Evolutionary conservation across 2,797 vertebrate genomes (phyloP), one percentile per base, ranked within the genome.

Genomic region (Trachurus trachurus): DNA sequence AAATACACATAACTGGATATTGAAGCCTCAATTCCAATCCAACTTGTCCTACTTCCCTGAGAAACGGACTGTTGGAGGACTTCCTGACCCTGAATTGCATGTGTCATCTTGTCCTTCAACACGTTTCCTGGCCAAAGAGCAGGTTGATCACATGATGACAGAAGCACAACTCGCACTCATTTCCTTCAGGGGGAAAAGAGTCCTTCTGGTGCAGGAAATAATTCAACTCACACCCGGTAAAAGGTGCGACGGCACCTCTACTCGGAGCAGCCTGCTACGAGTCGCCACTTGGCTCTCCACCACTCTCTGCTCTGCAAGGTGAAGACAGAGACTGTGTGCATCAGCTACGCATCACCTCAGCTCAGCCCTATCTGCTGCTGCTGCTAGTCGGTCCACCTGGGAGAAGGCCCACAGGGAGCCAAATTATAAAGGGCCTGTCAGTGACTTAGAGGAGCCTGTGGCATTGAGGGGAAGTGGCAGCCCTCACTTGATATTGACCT

Each of bases 381-480:
- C 69, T 80, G 72, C 12, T 12, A 11, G 82, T 74, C 70, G 78
- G 76, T 71, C 50, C 68, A 80, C 76, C 63, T 58, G 78, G 39
- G 66, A 77, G 63, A 76, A 19, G 22, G 47, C 49, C 76, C 57
- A 66, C 60, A n/a, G 68, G 52, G 65, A 66, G 56, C 50, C 39
- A 52, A 57, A 79, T 62, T 74, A 49, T 65, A 67, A 76, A 66
- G 45, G 34, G 40, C 68, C 66, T 75, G 72, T 84, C 76, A 52
- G 53, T 44, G 59, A 70, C 64, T 64, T 6, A 53, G 56, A 7
- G 19, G 17, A 65, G 42, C 42, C 61, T 9, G 61, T 52, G 64
- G 54, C 52, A 64, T 5, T 17, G 47, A 53, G 47, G 19, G 22
- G 50, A 53, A 54, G 66, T 52, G 56, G 37, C 7, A 49, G 65